Percentiles rank a stretch among this genome's conserved stretches.
Evolutionary conservation across 2,113 vertebrate species (phyloP).

Genomic region (Oncorhynchus gorbuscha): DNA sequence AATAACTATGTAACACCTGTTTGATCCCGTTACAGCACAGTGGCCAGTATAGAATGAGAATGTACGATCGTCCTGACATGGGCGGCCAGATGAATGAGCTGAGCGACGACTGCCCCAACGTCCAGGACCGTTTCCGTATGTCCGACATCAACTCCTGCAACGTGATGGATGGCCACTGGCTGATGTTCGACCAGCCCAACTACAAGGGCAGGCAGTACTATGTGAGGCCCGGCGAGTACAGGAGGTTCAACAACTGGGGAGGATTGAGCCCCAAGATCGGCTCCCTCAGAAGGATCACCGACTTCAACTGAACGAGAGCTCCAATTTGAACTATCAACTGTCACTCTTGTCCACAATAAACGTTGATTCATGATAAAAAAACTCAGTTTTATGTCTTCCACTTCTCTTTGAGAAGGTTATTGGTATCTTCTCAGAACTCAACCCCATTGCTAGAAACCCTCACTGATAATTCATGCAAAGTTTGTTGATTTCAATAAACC

Average conservation of each 20-base stretch:
- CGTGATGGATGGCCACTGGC: slow-evolving; percentile 80
- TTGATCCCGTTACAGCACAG: slow-evolving; percentile 31
- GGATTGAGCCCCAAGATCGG: slow-evolving; percentile 24
- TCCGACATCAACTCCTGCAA: slow-evolving; percentile 43
- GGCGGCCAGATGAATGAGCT: slow-evolving; percentile 55
- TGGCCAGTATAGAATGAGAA: slow-evolving; percentile 48
- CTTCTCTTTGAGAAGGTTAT: background rate
- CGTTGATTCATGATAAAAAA: background rate
- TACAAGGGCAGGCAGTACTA: slow-evolving; percentile 24
- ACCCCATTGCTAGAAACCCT: background rate
- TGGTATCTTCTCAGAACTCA: background rate
- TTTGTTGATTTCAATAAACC: too few species aligned
- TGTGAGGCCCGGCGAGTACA: slow-evolving; percentile 20
- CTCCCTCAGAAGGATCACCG: slow-evolving; percentile 26
- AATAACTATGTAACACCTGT: background rate
- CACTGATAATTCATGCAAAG: too few species aligned
- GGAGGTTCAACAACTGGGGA: slow-evolving; percentile 23
- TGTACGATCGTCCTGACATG: slow-evolving; percentile 54
- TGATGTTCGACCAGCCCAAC: slow-evolving; percentile 72
- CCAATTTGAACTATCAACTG: slow-evolving; percentile 7
- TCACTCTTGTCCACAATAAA: slow-evolving; percentile 52
- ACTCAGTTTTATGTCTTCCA: background rate
- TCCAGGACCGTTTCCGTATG: slow-evolving; percentile 34
- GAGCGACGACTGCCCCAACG: slow-evolving; percentile 49
- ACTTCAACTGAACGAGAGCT: slow-evolving; percentile 47